Conservation (phyloP, 2,888 invertebrate genomes). For the Caenorhabditis angaria region DNA sequence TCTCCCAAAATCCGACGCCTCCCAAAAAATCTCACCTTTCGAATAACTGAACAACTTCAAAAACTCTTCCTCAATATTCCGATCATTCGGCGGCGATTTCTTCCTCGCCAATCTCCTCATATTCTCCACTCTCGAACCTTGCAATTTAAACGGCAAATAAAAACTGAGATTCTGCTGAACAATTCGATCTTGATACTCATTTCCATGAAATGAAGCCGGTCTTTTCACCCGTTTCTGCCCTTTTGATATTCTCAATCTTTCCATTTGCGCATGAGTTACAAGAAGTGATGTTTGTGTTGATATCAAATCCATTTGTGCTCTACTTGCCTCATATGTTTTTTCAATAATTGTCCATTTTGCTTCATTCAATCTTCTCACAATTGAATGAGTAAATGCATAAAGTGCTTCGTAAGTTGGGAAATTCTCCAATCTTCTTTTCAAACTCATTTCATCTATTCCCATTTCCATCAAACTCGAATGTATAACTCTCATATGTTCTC, state of each 20-base stretch:
- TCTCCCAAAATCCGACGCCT: too few species aligned
- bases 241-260: conserved; percentile 43
- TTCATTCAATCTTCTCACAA: conserved; percentile 58
- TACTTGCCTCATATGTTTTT: conserved; percentile 54
- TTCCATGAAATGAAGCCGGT: conserved; percentile 67
- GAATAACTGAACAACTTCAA: conserved; percentile 63
- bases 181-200: conserved; percentile 39
- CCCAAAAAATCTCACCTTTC: conserved; percentile 43
- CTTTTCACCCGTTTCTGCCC: conserved; percentile 42
- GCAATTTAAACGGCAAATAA: conserved; percentile 69
- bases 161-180: conserved; percentile 56
- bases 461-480: conserved; percentile 36
- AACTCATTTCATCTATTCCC: conserved; percentile 21
- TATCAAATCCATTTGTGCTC: conserved; percentile 58
- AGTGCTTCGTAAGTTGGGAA: conserved; percentile 70
- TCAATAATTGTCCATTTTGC: conserved; percentile 56
- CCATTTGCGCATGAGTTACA: conserved; percentile 61
- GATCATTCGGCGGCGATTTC: conserved; percentile 47
- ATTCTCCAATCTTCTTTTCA: conserved; percentile 58
- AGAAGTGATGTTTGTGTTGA: conserved; percentile 63
- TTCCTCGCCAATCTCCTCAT: conserved; percentile 41
- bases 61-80: conserved; percentile 67
- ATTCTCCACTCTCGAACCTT: conserved; percentile 60
- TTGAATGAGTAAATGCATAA: conserved; percentile 68
- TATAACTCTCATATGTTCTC: conserved; percentile 64